Base-by-base conservation (phyloP, 2,113 vertebrate genomes). In the Grammomys dolichurus region DNA sequence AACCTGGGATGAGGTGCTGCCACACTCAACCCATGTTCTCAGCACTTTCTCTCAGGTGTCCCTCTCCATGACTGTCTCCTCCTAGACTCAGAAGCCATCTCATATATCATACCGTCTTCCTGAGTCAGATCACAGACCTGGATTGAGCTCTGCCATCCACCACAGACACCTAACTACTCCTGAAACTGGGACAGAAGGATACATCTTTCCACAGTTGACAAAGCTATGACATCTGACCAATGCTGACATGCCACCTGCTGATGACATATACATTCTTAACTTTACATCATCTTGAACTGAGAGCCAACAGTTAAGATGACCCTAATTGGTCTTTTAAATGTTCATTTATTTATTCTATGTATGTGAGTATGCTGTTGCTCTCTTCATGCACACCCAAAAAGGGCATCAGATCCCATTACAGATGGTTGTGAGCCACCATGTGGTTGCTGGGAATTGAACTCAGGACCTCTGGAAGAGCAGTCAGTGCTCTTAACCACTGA, bases 271-370 rank as follows among this genome's bases (percentile, higher is more conserved):
- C 54, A 20, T 0, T 43, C 0, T n/a, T 33, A 87, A 65, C 13
- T 33, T 75, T 12, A 4, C 0, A 14, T 48, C 19, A 17, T 26
- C 11, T 28, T 12, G 0, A 7, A 16, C 6, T 54, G 19, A 36
- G 19, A 80, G 17, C 36, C 43, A 63, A 5, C 16, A 20, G 7
- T 54, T 54, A 20, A 60, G 63, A 19, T 36, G 90, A 58, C 7
- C 6, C 51, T 5, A 9, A 3, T 3, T 33, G 33, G 12, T 51
- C 51, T 51, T 51, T 11, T 51, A 51, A 51, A 51, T 9, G 51
- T 51, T 51, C 51, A 11, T 51, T 51, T 51, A 51, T 51, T 51
- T 11, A 11, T 51, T 51, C 11, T 51, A 51, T 51, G 51, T 51
- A 51, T 51, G 2, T 51, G 51, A 51, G 51, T 51, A 51, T 9